Evolutionary conservation across 2,888 invertebrate genomes (phyloP).

Genomic region (Lacanobia oleracea): DNA sequence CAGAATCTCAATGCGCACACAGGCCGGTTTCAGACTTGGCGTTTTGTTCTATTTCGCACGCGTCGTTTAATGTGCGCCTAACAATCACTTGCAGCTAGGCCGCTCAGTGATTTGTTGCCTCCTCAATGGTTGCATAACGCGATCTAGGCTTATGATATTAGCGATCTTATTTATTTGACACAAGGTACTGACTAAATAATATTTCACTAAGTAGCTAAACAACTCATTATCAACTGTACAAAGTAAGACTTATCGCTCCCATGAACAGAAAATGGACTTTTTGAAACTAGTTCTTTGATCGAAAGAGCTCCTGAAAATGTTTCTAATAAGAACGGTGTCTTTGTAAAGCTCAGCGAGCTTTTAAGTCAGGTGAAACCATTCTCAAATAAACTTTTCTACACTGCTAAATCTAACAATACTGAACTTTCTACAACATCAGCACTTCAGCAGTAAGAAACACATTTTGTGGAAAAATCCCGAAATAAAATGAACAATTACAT

Average conservation of each 20-base stretch:
- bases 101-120: conserved; percentile 68
- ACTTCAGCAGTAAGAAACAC: conserved; percentile 35
- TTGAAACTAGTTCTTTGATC: background rate
- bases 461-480: conserved; percentile 36
- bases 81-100: conserved; percentile 76
- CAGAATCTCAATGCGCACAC: conserved; percentile 68
- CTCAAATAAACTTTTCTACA: conserved; percentile 18
- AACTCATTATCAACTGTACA: background rate
- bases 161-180: background rate
- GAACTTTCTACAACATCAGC: conserved; percentile 27
- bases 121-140: conserved; percentile 68
- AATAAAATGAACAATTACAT: conserved; percentile 57
- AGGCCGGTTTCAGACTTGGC: conserved; percentile 63
- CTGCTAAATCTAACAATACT: conserved; percentile 22
- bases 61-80: conserved; percentile 78
- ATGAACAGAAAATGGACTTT: background rate
- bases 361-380: conserved; percentile 35
- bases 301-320: background rate
- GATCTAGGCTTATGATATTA: background rate
- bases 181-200: too few relatives aligned
- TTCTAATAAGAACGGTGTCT: background rate
- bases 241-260: too few relatives aligned
- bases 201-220: too few relatives aligned
- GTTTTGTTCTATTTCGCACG: conserved; percentile 78
- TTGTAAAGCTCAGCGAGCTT: conserved; percentile 17